Conservation (phyloP, 2,888 invertebrate genomes). For the Hyposoter didymator region DNA sequence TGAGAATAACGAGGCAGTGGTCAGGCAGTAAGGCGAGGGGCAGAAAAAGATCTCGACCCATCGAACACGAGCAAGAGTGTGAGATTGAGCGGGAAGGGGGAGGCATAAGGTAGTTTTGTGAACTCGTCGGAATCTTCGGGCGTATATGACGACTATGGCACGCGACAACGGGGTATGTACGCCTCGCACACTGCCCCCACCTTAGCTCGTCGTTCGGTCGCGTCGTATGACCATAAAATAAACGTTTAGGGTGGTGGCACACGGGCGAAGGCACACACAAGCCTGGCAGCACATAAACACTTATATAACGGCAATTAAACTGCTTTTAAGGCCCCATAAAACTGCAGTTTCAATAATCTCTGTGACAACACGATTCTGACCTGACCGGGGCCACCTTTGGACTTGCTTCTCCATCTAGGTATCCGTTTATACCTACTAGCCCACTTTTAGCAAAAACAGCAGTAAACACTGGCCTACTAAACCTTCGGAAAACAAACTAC, state of each 20-base stretch:
- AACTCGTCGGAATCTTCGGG: constrained; percentile 66
- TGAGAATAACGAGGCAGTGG: constrained; percentile 52
- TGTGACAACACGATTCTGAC: constrained; percentile 84
- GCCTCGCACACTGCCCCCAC: constrained; percentile 71
- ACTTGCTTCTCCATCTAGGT: constrained; percentile 63
- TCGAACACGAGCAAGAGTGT: constrained; percentile 53
- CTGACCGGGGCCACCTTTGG: constrained; percentile 75
- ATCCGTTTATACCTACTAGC: constrained; percentile 58
- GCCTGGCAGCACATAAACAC: constrained; percentile 84
- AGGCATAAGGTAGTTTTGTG: constrained; percentile 61
- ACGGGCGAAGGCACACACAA: constrained; percentile 77
- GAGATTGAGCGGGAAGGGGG: constrained; percentile 56
- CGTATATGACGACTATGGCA: constrained; percentile 81
- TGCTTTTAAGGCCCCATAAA: constrained; percentile 84
- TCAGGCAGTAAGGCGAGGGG: constrained; percentile 12
- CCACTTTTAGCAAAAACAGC: constrained; percentile 50
- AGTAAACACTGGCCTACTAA: constrained; percentile 1
- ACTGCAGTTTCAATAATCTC: constrained; percentile 85
- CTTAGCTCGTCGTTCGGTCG: constrained; percentile 68
- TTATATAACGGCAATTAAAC: constrained; percentile 85
- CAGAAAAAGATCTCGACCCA: constrained; percentile 75
- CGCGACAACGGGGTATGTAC: constrained; percentile 83
- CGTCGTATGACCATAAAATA: constrained; percentile 84
- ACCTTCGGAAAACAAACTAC: constrained; percentile 9
- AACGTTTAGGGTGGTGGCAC: constrained; percentile 84